Evolutionary conservation across 2,113 vertebrate genomes (phyloP), one percentile per base, ranked within the genome.

Genomic region (Triplophysa rosa): DNA sequence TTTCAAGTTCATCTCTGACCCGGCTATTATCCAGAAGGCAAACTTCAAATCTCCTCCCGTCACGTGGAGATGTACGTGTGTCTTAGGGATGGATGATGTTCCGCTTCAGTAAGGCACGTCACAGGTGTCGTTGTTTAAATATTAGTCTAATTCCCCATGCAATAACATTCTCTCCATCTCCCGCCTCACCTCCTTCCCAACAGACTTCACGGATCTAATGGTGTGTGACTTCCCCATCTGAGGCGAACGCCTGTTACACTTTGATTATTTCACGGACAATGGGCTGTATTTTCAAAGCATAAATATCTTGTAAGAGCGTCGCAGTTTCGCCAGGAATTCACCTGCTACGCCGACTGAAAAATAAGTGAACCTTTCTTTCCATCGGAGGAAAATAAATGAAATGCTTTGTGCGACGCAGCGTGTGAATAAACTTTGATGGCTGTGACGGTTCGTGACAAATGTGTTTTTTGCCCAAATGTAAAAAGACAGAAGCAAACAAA

Each of bases 91-190:
- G 47, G 16, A 77, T 45, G 14, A 78, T 66, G 79, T 75, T 67
- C 68, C 73, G 67, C 68, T 82, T 33, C 75, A 73, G 24, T 16
- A 26, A 33, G 49, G 47, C 47, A 64, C 63, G 59, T 56, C 67
- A 14, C 59, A 29, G 56, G 29, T 78, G 29, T 21, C 26, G 63
- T 78, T 83, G 68, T 83, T 74, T 73, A 83, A 78, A 78, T 78
- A 66, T 71, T 78, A 78, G 58, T 77, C 21, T 29, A 82, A 71
- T 72, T 82, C 74, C 61, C 68, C 17, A 52, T 21, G 49, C 61
- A 29, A 78, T 82, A 78, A 56, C 16, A 10, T 37, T 61, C 23
- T 26, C 33, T 37, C 49, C 26, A 40, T 47, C 13, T 7, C 16
- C 47, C 33, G 5, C 16, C 8, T n/a, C 45, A 67, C 56, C 42